Evolutionary conservation across 2,113 vertebrate genomes (phyloP).

Genomic region (Phalacrocorax carbo): DNA sequence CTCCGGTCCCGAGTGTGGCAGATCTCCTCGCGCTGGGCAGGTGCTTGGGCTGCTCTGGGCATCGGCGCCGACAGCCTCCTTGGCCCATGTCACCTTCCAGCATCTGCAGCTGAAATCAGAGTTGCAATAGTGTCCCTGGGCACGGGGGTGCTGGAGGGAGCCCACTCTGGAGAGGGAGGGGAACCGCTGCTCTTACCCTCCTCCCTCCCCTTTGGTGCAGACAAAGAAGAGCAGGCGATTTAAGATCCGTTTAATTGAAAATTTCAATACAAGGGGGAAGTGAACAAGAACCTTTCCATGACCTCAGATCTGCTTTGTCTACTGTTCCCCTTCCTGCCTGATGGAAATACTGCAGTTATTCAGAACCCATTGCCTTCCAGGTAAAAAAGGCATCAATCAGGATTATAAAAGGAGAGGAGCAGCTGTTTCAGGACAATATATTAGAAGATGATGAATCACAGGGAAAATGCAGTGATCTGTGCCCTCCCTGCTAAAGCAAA

Average conservation of each 20-base stretch:
- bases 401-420: neutral
- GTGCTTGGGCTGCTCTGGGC: neutral
- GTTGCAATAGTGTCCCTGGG: neutral
- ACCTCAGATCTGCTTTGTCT: neutral
- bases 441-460: neutral
- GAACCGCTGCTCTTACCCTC: neutral
- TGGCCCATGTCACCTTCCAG: neutral
- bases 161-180: fast-evolving
- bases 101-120: neutral
- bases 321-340: neutral
- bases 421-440: neutral
- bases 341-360: neutral
- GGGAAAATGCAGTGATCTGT: neutral
- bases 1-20: fast-evolving
- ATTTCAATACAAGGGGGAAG: fast-evolving
- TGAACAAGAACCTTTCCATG: neutral
- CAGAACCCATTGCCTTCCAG: neutral
- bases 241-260: fast-evolving
- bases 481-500: neutral
- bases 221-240: neutral
- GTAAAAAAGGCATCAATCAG: neutral
- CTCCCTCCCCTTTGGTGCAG: neutral
- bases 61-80: fast-evolving
- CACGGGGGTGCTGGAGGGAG: neutral
- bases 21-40: neutral